Evolutionary conservation across 2,113 vertebrate species (phyloP), one percentile per base, ranked within the genome.

Genomic region (Andinoacara biseriatus): DNA sequence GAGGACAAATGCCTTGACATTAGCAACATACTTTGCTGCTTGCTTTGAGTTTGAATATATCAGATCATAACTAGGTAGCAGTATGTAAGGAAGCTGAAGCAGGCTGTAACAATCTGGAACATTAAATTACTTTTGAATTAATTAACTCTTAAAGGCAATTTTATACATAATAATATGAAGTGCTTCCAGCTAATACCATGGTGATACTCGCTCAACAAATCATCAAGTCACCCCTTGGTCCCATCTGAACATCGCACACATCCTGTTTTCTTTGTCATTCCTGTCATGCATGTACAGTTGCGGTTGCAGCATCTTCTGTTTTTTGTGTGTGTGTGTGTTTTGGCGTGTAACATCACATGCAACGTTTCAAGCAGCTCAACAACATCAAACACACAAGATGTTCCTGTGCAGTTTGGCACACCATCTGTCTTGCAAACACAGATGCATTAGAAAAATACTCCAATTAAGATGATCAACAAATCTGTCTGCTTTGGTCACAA

Each of bases 251-350:
- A 49, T 49, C 11, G 14, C 2, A 52, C 40, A 69, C 1, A 1
- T 69, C 40, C 56, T 2, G 0, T 58, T 58, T 58, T 24, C n/a
- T 5, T 13, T 58, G 11, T 58, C 11, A 26, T 15, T 58, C 13
- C 57, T 26, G 57, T 58, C 57, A 26, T 26, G 57, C 57, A 58
- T 58, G 57, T 26, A 31, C 49, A 52, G 65, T 29, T 49, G 63
- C 24, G 26, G 40, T 69, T 69, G 40, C 40, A 29, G 63, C 22
- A 10, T 46, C 14, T 49, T 69, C 46, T 18, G 8, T 9, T 35
- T 35, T 35, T 31, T 31, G 3, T 31, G 31, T 31, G 3, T 33
- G 29, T 29, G 29, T 24, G 26, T 29, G 10, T 18, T 0, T 0
- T 46, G 14, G 13, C 14, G 10, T 5, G 46, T 13, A 13, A 43